Percentiles rank a stretch among this genome's conserved stretches.
Evolutionary conservation across 2,113 vertebrate species (phyloP).

Genomic region (Pygoscelis adeliae): DNA sequence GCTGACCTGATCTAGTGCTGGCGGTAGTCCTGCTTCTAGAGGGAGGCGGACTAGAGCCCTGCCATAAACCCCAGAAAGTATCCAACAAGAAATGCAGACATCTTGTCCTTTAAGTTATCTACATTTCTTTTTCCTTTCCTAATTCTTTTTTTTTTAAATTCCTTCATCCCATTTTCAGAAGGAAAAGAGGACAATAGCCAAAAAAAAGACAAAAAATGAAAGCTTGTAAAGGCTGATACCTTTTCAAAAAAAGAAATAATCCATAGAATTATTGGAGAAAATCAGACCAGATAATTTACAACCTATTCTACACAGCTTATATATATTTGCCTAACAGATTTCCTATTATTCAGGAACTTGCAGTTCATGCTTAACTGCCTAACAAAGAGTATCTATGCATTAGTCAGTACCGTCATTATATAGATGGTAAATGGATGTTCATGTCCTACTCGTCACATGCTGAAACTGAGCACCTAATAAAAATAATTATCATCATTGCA

Average conservation of each 20-base stretch:
- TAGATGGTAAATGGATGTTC: not conserved
- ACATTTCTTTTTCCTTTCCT: not conserved
- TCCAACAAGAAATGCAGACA: not conserved
- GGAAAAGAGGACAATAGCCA: not conserved
- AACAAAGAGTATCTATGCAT: not conserved
- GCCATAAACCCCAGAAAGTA: not conserved
- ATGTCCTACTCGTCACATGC: not conserved
- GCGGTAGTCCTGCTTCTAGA: not conserved
- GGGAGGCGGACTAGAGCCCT: not conserved
- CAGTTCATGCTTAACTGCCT: not conserved
- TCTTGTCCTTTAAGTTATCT: not conserved
- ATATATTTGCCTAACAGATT: conserved; percentile 8
- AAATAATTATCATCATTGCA: not conserved
- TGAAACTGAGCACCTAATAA: not conserved
- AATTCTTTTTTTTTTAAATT: not conserved
- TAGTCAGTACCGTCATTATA: not conserved
- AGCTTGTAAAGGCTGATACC: not conserved
- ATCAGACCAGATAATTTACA: not conserved
- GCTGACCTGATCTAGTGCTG: not conserved
- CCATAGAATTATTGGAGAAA: not conserved
- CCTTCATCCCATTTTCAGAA: not conserved
- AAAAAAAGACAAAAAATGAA: not conserved
- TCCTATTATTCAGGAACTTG: not conserved
- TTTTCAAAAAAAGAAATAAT: not conserved
- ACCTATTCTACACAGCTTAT: not conserved